phyloP scores from a whole-genome alignment of 1,140 invertebrate genomes.

The Heliconius hewitsoni region DNA sequence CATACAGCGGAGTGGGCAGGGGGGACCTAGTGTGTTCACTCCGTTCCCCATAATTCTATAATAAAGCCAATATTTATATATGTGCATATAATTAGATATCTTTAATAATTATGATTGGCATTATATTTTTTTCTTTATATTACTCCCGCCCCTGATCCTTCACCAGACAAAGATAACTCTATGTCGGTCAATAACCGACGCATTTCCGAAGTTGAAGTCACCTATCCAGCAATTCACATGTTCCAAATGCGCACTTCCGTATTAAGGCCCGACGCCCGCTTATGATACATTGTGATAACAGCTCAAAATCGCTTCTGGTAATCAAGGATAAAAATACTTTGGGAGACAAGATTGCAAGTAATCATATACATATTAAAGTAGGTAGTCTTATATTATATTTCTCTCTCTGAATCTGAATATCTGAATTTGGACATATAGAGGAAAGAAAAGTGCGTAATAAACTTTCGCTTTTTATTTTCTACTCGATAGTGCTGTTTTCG shows the following conservation, averaged over 20 bases:
- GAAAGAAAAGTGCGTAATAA: not conserved
- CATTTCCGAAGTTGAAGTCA: conserved; percentile 49
- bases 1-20: too few relatives aligned
- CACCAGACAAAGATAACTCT: conserved; percentile 18
- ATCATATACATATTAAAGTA: not conserved
- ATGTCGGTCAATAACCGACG: conserved; percentile 43
- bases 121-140: not conserved
- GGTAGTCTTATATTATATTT: not conserved
- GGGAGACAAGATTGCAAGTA: not conserved
- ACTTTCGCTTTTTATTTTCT: not conserved
- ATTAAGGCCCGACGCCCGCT: conserved; percentile 47
- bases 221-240: conserved; percentile 54
- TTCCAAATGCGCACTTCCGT: conserved; percentile 65
- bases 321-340: conserved; percentile 35
- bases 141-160: conserved; percentile 32
- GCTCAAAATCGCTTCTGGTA: conserved; percentile 33
- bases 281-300: conserved; percentile 34
- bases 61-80: too few relatives aligned
- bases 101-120: not conserved
- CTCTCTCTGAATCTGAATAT: not conserved
- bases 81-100: too few relatives aligned
- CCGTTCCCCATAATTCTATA: too few relatives aligned
- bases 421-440: not conserved
- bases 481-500: too few relatives aligned
- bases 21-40: too few relatives aligned